Base-by-base conservation (phyloP, 92 coral and sea anemone species). In the Micromussa lordhowensis region DNA sequence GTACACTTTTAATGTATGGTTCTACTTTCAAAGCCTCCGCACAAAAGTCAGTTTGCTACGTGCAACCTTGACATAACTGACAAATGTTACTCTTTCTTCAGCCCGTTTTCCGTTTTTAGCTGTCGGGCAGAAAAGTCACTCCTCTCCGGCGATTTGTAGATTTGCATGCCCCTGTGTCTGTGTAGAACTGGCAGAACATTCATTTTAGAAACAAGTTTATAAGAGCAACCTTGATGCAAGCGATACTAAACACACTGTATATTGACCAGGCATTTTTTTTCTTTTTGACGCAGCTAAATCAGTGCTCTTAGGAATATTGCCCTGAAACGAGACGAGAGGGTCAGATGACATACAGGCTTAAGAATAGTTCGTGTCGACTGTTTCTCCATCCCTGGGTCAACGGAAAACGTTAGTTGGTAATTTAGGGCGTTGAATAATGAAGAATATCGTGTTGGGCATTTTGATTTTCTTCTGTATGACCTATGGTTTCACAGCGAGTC, bases 401-500 rank as follows among this genome's bases (percentile, higher is more conserved):
- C 11, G 28, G 22, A 31, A 70, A 38, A 18, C 34, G 48, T 36
- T 38, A 34, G 29, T 36, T 35, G 14, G 36, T 21, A 28, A 32
- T 24, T 82, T 82, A 18, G 40, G 19, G 31, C 36, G 38, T 58
- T 68, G 12, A n/a, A 64, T 7, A 26, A 84, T 84, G 88, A 75
- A n/a, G 72, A 55, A 74, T 19, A 18, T 84, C 29, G 35, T 18
- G 3, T 12, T 58, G 40, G 11, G 71, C 32, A 26, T 73, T 17
- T 32, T 75, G 3, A 35, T 84, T 57, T 57, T 73, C 38, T 55
- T 54, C n/a, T 58, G 40, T 78, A 0, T 40, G 61, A 6, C 59
- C 49, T 73, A 29, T 73, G 88, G n/a, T 12, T 55, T 73, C 49
- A 55, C 81, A 2, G 81, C 81, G 18, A 51, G 14, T 82, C 38